Conservation (phyloP, 2,797 vertebrate genomes). For the Masticophis lateralis region DNA sequence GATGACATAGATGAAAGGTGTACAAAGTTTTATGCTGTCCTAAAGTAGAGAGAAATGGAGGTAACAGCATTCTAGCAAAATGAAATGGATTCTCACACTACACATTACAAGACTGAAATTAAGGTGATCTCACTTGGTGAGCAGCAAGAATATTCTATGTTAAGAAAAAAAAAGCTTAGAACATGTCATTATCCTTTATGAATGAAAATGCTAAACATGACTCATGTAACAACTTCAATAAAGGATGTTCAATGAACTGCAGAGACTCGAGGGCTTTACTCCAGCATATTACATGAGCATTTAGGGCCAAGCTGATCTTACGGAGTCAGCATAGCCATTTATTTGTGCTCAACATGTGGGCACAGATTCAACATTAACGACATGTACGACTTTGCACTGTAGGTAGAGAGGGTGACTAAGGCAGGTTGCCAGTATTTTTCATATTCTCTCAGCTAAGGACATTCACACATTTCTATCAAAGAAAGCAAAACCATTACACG, state of each 20-base stretch:
- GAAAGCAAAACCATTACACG: background rate
- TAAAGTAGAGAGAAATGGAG: background rate
- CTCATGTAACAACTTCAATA: background rate
- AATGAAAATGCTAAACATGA: background rate
- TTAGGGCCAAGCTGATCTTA: background rate
- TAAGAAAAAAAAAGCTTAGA: background rate
- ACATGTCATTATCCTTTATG: background rate
- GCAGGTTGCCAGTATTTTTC: background rate
- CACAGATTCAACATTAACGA: background rate
- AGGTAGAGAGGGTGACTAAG: background rate
- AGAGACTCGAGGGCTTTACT: background rate
- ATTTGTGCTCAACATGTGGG: background rate
- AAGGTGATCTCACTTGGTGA: background rate
- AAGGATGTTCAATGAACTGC: background rate
- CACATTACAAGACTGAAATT: background rate
- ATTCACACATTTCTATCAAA: background rate
- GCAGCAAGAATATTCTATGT: background rate
- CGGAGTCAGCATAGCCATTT: background rate
- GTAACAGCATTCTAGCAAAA: background rate
- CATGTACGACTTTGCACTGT: background rate
- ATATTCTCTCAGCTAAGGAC: background rate
- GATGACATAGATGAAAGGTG: slow-evolving; percentile 9
- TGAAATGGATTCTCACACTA: background rate
- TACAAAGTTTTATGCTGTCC: background rate
- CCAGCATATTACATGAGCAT: background rate